These are phyloP conservation scores for Gastrophryne carolinensis DNA, from an alignment of 2,797 vertebrate species.

Conservation along the genomic window DNA sequence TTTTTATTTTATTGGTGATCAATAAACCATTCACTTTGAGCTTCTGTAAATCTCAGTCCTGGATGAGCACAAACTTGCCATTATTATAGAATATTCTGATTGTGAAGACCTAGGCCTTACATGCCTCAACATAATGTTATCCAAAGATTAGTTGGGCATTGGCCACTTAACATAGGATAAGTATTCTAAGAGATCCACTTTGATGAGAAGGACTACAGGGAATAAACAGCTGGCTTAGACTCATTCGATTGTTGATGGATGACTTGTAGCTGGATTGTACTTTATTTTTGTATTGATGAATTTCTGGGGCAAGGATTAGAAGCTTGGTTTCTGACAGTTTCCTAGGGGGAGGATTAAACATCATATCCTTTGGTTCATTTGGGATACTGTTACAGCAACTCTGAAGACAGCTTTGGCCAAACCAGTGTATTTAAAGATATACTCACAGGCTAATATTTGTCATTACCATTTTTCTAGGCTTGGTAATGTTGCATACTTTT, in stretches of 20 bases:
- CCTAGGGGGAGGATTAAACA: slow-evolving; percentile 2
- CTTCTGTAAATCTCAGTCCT: slow-evolving; percentile 18
- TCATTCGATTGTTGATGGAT: slow-evolving; percentile 14
- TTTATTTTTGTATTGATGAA: slow-evolving; percentile 29
- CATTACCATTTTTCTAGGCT: no score
- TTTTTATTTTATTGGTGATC: slow-evolving; percentile 1
- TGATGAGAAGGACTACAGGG: slow-evolving; percentile 19
- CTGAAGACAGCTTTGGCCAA: neutral
- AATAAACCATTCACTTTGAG: slow-evolving; percentile 10
- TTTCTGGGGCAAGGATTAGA: slow-evolving; percentile 16
- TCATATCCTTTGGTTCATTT: neutral
- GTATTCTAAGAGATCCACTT: slow-evolving; percentile 22
- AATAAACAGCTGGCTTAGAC: slow-evolving; percentile 23
- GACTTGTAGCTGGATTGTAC: slow-evolving; percentile 27
- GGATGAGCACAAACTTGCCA: neutral
- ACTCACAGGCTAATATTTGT: no score
- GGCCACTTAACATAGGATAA: slow-evolving; percentile 5
- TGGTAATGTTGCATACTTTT: no score
- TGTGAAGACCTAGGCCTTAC: neutral
- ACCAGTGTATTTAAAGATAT: neutral
- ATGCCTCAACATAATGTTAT: neutral
- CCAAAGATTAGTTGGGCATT: slow-evolving; percentile 1
- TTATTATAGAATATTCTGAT: neutral
- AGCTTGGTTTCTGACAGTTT: slow-evolving; percentile 7
- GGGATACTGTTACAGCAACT: neutral